Evolutionary conservation across 2,888 invertebrate species (phyloP).

Genomic region (Drosophila diplacantha): DNA sequence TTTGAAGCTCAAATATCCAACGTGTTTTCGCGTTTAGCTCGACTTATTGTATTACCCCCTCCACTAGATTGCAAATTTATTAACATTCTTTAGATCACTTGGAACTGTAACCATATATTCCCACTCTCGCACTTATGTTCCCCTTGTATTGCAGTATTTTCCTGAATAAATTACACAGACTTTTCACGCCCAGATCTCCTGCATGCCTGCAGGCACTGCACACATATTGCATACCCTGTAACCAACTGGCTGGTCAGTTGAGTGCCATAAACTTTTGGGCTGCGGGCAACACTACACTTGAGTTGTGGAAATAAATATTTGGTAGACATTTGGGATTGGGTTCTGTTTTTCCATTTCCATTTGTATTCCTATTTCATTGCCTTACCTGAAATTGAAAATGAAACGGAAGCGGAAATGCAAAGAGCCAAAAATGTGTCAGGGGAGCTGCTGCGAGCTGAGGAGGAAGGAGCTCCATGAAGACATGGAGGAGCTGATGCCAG

Average conservation of each 20-base stretch:
- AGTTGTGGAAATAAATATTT: conserved; percentile 69
- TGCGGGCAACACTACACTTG: conserved; percentile 59
- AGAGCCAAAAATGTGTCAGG: conserved; percentile 50
- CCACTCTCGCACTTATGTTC: neutral
- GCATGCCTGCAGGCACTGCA: neutral
- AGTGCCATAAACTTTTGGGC: conserved; percentile 62
- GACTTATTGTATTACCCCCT: too few relatives aligned
- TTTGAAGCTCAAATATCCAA: too few relatives aligned
- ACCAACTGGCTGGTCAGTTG: conserved; percentile 30
- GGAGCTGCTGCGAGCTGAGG: conserved; percentile 57
- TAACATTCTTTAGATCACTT: conserved; percentile 9
- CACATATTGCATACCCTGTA: conserved; percentile 21
- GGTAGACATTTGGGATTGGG: conserved; percentile 69
- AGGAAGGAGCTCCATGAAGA: conserved; percentile 16
- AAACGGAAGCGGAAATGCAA: conserved; percentile 49
- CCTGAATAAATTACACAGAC: conserved; percentile 27
- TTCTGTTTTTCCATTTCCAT: conserved; percentile 34
- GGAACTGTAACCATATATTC: neutral
- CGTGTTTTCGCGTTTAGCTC: neutral
- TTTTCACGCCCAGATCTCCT: conserved; percentile 15
- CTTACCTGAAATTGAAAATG: conserved; percentile 56
- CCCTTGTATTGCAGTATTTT: conserved; percentile 5
- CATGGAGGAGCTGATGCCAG: conserved; percentile 16
- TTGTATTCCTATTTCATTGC: conserved; percentile 37
- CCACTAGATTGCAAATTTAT: neutral